A percentile compares a stretch with the other conserved stretches of the same genome.
These are phyloP conservation scores for Campylomormyrus tamandua DNA, from an alignment of 2,113 vertebrate genomes.

Conservation along the genomic window DNA sequence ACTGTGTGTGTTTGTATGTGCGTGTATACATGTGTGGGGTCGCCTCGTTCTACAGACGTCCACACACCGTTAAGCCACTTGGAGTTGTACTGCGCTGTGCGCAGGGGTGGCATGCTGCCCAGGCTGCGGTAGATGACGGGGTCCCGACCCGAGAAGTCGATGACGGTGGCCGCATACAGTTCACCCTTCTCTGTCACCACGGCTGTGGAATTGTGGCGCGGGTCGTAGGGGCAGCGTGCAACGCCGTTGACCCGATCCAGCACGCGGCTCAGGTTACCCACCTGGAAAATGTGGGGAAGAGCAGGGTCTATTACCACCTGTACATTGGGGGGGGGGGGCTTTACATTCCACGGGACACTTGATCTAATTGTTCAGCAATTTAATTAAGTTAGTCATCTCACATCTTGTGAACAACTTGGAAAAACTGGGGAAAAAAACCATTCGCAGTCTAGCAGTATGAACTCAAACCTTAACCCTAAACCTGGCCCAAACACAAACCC, in stretches of 20 bases:
- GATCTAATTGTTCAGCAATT: not conserved
- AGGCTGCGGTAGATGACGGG: constrained; percentile 96
- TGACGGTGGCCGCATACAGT: constrained; percentile 92
- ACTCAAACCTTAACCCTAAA: not conserved
- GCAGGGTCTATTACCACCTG: not conserved
- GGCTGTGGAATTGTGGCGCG: constrained; percentile 92
- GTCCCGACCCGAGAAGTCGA: constrained; percentile 96
- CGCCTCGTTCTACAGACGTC: not conserved
- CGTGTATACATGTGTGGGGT: not conserved
- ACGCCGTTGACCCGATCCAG: constrained; percentile 91
- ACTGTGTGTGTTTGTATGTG: not conserved
- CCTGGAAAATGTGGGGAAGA: constrained; percentile 53
- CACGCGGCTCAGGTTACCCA: constrained; percentile 83
- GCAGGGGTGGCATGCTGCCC: constrained; percentile 83
- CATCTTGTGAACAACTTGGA: not conserved
- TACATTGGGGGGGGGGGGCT: not conserved
- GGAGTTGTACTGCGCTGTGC: constrained; percentile 97
- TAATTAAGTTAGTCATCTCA: not conserved
- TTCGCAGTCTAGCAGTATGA: not conserved
- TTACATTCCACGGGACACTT: not conserved
- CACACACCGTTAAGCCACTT: constrained; percentile 95
- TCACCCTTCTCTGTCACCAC: constrained; percentile 92
- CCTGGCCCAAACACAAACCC: not conserved
- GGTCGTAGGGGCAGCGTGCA: constrained; percentile 92
- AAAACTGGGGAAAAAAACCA: not conserved